Conservation (phyloP, 2,797 vertebrate genomes). For the Nyctibius grandis region DNA sequence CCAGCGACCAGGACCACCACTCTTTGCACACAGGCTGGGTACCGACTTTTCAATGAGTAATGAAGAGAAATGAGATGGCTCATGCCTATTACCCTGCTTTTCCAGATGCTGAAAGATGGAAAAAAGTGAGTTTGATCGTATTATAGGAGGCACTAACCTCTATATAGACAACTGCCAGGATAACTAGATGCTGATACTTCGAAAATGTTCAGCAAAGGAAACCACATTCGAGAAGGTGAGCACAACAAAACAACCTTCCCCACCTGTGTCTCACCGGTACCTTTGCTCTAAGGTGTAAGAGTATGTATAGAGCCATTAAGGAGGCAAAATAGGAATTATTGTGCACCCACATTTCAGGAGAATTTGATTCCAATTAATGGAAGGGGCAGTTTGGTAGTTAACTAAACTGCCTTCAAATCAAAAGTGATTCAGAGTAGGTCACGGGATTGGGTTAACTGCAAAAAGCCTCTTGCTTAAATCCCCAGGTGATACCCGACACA, state of each 20-base stretch:
- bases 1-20: not conserved
- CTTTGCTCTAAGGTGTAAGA: constrained; percentile 31
- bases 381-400: constrained; percentile 66
- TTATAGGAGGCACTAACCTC: not conserved
- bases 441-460: constrained; percentile 74
- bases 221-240: not conserved
- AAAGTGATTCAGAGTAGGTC: constrained; percentile 72
- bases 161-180: not conserved
- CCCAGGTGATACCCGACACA: constrained; percentile 81
- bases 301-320: constrained; percentile 18
- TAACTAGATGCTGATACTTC: not conserved
- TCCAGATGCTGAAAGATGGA: not conserved
- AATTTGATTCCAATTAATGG: constrained; percentile 76
- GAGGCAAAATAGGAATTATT: constrained; percentile 63
- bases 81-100: not conserved
- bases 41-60: not conserved
- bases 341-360: constrained; percentile 58
- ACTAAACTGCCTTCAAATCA: constrained; percentile 74
- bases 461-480: constrained; percentile 76
- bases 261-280: not conserved
- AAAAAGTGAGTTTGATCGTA: not conserved
- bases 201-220: not conserved
- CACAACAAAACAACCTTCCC: not conserved
- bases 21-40: not conserved
- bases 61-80: not conserved